Conservation (phyloP, 2,888 invertebrate species). For the Parnassius smintheus region DNA sequence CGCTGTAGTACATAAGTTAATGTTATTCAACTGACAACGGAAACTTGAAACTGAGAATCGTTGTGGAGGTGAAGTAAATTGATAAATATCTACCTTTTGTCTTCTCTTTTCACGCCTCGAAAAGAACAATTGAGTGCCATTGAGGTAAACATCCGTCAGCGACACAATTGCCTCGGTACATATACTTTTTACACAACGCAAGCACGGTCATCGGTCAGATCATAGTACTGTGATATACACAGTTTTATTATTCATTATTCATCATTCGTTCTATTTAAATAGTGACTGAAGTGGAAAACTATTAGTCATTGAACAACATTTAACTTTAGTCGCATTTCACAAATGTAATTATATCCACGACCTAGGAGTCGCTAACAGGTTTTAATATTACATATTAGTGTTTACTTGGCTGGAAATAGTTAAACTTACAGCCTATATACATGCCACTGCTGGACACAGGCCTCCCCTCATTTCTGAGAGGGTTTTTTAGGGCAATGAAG, state of each 20-base stretch:
- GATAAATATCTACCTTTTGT: slow-evolving; percentile 43
- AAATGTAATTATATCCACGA: slow-evolving; percentile 7
- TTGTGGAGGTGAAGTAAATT: slow-evolving; percentile 39
- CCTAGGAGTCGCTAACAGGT: no score
- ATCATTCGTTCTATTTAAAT: slow-evolving; percentile 8
- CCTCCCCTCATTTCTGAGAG: no score
- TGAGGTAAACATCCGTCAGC: slow-evolving; percentile 43
- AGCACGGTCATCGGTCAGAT: no score
- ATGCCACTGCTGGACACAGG: no score
- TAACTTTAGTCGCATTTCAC: slow-evolving; percentile 12
- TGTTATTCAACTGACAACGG: slow-evolving; percentile 24
- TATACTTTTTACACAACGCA: no score
- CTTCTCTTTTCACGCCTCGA: slow-evolving; percentile 39
- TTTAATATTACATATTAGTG: no score
- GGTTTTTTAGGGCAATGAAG: no score
- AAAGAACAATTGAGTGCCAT: slow-evolving; percentile 45
- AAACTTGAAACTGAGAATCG: slow-evolving; percentile 28
- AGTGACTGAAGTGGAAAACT: neutral
- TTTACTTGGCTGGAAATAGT: no score
- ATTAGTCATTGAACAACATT: slow-evolving; percentile 11
- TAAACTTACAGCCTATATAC: no score
- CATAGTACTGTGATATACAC: no score
- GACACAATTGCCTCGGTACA: slow-evolving; percentile 3
- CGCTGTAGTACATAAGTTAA: slow-evolving; percentile 7
- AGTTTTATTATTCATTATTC: slow-evolving; percentile 16